Evolutionary conservation across 2,113 vertebrate species (phyloP).

Genomic region (Pelusios castaneus): DNA sequence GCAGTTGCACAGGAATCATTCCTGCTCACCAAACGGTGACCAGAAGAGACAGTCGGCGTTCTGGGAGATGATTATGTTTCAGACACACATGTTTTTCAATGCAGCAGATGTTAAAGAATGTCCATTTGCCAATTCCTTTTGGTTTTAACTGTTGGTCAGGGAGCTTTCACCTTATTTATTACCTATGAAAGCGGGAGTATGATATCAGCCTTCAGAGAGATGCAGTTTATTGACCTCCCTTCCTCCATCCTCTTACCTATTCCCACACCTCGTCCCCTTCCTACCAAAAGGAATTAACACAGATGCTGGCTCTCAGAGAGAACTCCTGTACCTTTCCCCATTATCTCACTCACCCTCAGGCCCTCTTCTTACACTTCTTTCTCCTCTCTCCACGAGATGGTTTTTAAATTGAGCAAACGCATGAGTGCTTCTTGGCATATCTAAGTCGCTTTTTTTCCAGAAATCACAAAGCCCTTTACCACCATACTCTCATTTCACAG

Average conservation of each 20-base stretch:
- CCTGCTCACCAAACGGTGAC: not conserved
- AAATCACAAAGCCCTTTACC: not conserved
- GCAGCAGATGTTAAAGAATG: conserved; percentile 35
- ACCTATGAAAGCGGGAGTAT: not conserved
- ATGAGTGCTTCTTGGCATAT: not conserved
- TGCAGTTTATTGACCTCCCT: not conserved
- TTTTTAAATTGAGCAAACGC: not conserved
- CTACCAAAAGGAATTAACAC: accelerated
- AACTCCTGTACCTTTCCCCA: not conserved
- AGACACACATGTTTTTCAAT: conserved; percentile 40
- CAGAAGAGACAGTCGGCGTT: not conserved
- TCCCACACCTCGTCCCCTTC: accelerated
- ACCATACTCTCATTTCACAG: not conserved
- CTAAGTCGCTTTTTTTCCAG: not conserved
- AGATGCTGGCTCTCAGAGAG: not conserved
- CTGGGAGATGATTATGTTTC: not conserved
- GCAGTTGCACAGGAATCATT: accelerated
- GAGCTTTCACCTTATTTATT: conserved; percentile 40
- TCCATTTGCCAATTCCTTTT: conserved; percentile 33
- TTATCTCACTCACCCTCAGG: not conserved
- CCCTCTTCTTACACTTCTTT: not conserved
- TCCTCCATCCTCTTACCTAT: accelerated
- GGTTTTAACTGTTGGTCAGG: conserved; percentile 46
- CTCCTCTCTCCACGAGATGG: not conserved
- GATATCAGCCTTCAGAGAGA: not conserved